Evolutionary conservation across 2,113 vertebrate genomes (phyloP).

Genomic region (Cryptotis parvus): DNA sequence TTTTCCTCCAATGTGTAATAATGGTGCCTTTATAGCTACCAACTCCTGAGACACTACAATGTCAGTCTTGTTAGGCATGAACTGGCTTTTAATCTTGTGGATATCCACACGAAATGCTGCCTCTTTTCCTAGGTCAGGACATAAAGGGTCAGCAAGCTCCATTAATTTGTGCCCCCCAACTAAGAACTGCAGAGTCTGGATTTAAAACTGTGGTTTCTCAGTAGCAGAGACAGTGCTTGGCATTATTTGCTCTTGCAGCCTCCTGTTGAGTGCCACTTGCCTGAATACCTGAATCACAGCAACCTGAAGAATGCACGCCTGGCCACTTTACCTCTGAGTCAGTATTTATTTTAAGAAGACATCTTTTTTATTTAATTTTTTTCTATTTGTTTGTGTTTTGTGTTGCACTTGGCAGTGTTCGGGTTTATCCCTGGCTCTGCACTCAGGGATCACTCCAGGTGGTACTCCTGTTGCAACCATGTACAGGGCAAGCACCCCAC

Average conservation of each 20-base stretch:
- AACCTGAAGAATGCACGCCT: neutral
- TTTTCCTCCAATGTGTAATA: conserved; percentile 27
- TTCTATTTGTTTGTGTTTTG: too few relatives aligned
- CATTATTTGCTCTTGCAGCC: accelerated
- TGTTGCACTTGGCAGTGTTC: too few relatives aligned
- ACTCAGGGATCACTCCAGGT: too few relatives aligned
- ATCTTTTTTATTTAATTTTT: too few relatives aligned
- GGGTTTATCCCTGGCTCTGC: too few relatives aligned
- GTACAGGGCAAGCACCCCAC: too few relatives aligned
- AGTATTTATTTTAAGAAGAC: too few relatives aligned
- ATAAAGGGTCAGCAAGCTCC: accelerated
- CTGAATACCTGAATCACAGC: accelerated
- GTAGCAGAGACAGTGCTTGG: accelerated
- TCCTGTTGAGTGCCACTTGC: accelerated
- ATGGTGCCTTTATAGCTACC: accelerated
- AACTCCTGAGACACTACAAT: too few relatives aligned
- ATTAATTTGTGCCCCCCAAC: too few relatives aligned
- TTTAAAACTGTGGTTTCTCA: neutral
- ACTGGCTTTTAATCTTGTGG: neutral
- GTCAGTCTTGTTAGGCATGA: neutral
- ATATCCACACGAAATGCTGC: accelerated
- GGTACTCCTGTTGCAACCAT: too few relatives aligned
- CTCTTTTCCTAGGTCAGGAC: neutral
- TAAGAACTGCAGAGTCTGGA: neutral
- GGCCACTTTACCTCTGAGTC: neutral